Conservation (phyloP, 2,888 invertebrate genomes). For the Balanococcus diminutus region DNA sequence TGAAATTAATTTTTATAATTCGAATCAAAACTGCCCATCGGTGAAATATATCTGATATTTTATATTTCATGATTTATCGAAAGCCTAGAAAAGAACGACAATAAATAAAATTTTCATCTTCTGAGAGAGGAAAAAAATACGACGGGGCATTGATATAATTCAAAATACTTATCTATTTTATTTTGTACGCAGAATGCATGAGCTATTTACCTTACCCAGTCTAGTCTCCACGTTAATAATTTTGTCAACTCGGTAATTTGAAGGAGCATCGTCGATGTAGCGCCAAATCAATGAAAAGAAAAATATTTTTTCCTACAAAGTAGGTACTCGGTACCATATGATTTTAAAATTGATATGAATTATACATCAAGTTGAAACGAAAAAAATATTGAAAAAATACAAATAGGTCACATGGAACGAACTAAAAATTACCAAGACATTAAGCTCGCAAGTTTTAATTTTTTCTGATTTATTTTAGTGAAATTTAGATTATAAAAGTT, state of each 20-base stretch:
- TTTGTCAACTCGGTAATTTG: conserved; percentile 7
- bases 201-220: not conserved
- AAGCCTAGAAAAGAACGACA: too few species aligned
- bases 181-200: too few species aligned
- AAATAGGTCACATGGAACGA: not conserved
- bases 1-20: too few species aligned
- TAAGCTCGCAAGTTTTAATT: not conserved
- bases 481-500: not conserved
- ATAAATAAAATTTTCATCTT: too few species aligned
- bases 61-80: too few species aligned
- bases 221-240: not conserved
- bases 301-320: not conserved
- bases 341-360: not conserved
- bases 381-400: not conserved
- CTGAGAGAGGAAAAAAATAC: too few species aligned
- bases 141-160: too few species aligned
- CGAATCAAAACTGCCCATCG: too few species aligned
- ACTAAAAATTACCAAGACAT: not conserved
- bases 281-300: not conserved
- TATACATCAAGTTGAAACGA: not conserved
- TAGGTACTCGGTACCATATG: not conserved
- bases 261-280: not conserved
- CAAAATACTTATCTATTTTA: too few species aligned
- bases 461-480: not conserved
- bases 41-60: too few species aligned